Evolutionary conservation across 2,888 invertebrate genomes (phyloP).

Genomic region (Pachliopta kotzebuea): DNA sequence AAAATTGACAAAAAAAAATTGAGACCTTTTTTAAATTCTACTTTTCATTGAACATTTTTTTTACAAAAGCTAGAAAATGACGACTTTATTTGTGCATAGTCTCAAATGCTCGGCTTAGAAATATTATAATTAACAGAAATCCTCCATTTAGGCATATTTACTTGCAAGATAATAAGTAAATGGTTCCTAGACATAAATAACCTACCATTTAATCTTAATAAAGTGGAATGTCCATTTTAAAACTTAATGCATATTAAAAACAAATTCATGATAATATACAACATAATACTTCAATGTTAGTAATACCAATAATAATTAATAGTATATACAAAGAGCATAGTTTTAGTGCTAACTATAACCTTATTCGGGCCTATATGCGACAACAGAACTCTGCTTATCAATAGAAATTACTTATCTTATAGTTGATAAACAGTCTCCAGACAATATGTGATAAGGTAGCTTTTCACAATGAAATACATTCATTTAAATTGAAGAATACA

Average conservation of each 20-base stretch:
- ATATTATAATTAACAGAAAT: no score
- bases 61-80: no score
- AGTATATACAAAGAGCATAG: background rate
- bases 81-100: no score
- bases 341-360: background rate
- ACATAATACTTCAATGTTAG: background rate
- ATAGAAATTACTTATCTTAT: conserved; percentile 13
- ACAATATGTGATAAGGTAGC: conserved; percentile 5
- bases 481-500: conserved; percentile 50
- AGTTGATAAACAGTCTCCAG: conserved; percentile 16
- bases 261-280: background rate
- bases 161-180: background rate
- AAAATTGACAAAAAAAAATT: no score
- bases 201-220: background rate
- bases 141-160: no score
- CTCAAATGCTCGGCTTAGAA: no score
- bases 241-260: background rate
- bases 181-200: background rate
- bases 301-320: background rate
- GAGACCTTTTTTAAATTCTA: no score
- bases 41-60: no score
- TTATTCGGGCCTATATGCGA: background rate
- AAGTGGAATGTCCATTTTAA: background rate
- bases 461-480: conserved; percentile 33
- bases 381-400: conserved; percentile 2